Conservation (phyloP, 2,888 invertebrate species). For the Panzeria rudis region DNA sequence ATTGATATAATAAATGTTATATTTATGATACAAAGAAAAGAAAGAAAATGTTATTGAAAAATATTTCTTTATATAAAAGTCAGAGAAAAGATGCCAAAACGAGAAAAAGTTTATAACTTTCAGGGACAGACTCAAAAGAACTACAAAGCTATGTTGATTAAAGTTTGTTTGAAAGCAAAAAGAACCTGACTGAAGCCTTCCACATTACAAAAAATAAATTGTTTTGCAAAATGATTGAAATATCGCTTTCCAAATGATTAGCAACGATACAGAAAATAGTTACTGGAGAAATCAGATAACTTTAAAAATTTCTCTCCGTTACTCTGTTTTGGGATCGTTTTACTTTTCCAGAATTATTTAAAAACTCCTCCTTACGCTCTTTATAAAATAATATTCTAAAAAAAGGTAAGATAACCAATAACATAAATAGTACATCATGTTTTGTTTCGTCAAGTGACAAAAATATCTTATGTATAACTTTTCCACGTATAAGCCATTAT, state of each 20-base stretch:
- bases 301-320: too few relatives aligned
- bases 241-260: background rate
- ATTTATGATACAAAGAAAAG: slow-evolving; percentile 34
- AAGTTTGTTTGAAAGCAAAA: background rate
- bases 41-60: background rate
- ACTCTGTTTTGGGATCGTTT: too few relatives aligned
- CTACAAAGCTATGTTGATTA: background rate
- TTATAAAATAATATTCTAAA: background rate
- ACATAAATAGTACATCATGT: slow-evolving; percentile 1
- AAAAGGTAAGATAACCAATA: background rate
- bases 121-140: background rate
- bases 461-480: slow-evolving; percentile 29
- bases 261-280: too few relatives aligned
- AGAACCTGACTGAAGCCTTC: background rate
- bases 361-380: background rate
- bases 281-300: too few relatives aligned
- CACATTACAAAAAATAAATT: too few relatives aligned
- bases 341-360: background rate
- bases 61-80: background rate
- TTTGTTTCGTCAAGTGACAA: slow-evolving; percentile 26
- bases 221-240: background rate
- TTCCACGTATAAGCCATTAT: slow-evolving; percentile 5
- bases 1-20: slow-evolving; percentile 56
- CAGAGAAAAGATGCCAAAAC: background rate
- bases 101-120: background rate